Conservation (phyloP, 2,113 vertebrate genomes). For the Jaculus jaculus region DNA sequence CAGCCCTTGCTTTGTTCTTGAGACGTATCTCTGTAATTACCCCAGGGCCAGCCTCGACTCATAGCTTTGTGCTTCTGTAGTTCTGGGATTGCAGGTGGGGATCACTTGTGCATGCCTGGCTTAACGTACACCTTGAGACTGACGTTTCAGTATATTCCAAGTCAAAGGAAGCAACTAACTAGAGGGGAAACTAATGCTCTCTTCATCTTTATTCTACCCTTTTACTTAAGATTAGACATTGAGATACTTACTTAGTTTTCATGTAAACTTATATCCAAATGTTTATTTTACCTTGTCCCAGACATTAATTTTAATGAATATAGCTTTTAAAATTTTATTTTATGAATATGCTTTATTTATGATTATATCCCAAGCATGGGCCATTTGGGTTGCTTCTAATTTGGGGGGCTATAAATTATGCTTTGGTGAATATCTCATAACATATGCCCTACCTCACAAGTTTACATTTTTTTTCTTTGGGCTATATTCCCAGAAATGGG, state of each 20-base stretch:
- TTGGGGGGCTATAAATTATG: slow-evolving; percentile 39
- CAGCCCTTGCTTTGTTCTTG: background rate
- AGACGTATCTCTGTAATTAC: background rate
- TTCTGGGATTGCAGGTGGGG: background rate
- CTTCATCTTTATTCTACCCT: background rate
- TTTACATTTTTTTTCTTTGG: background rate
- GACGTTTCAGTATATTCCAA: background rate
- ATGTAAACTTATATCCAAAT: background rate
- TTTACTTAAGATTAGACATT: slow-evolving; percentile 46
- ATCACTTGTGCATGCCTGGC: background rate
- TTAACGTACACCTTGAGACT: background rate
- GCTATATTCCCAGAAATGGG: background rate
- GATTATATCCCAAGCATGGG: background rate
- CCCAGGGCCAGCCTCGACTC: background rate
- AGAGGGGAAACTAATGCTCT: background rate
- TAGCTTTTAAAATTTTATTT: background rate
- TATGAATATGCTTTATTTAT: background rate
- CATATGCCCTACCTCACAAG: background rate
- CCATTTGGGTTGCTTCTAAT: slow-evolving; percentile 25
- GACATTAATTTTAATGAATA: slow-evolving; percentile 41
- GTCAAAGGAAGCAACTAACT: background rate
- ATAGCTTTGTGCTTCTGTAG: background rate
- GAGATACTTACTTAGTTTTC: background rate
- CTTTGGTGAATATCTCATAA: background rate
- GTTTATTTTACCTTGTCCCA: slow-evolving; percentile 19